Percentiles rank a stretch among this genome's conserved stretches.
These are phyloP conservation scores for Ophraella communa DNA, from an alignment of 2,888 invertebrate species.

Conservation along the genomic window DNA sequence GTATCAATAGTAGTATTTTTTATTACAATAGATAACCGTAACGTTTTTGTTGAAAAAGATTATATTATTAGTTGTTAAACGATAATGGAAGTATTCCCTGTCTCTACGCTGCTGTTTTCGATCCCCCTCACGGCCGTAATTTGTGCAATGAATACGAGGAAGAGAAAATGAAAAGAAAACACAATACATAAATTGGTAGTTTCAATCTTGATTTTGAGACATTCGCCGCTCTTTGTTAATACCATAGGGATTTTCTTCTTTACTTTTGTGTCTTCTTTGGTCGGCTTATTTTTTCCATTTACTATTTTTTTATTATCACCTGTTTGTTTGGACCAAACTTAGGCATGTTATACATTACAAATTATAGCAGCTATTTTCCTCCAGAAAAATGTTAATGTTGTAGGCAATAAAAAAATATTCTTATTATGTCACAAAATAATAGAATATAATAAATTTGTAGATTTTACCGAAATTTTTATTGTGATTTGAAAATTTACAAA, in stretches of 20 bases:
- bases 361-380: neutral
- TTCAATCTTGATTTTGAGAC: slow-evolving; percentile 22
- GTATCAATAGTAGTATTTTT: too few species aligned
- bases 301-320: slow-evolving; percentile 9
- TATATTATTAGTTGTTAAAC: neutral
- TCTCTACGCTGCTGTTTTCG: neutral
- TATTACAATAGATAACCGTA: too few species aligned
- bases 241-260: slow-evolving; percentile 11
- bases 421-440: too few species aligned
- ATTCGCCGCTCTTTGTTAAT: slow-evolving; percentile 20
- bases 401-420: too few species aligned
- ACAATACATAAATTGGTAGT: slow-evolving; percentile 26
- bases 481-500: too few species aligned
- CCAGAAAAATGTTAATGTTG: neutral
- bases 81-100: neutral
- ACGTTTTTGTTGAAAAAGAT: too few species aligned
- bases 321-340: neutral
- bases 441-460: too few species aligned
- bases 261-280: slow-evolving; percentile 14
- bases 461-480: too few species aligned
- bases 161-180: slow-evolving; percentile 21
- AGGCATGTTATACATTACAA: neutral
- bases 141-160: slow-evolving; percentile 36
- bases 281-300: slow-evolving; percentile 11
- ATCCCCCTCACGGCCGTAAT: slow-evolving; percentile 36